A percentile compares a stretch with the other conserved stretches of the same genome.
Evolutionary conservation across 1,140 invertebrate species (phyloP).

Genomic region (Meloidogyne exigua): DNA sequence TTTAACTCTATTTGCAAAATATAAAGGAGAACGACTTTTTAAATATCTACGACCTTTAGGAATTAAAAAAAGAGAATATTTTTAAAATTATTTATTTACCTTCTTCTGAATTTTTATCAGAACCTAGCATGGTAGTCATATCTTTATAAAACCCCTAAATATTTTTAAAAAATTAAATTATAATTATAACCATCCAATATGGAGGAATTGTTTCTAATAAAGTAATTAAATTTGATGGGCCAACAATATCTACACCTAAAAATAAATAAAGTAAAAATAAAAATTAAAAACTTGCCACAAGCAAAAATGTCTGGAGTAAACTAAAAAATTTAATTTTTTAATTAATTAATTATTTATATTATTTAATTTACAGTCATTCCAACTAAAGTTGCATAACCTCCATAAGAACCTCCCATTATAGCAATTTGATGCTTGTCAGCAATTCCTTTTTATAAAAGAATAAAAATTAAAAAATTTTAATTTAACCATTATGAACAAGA

Average conservation of each 20-base stretch:
- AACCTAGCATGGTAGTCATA: slow-evolving; percentile 61
- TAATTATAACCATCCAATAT: slow-evolving; percentile 49
- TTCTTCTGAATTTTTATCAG: slow-evolving; percentile 53
- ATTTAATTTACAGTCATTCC: slow-evolving; percentile 45
- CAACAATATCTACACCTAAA: slow-evolving; percentile 58
- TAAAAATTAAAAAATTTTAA: too few species aligned
- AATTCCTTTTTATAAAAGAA: slow-evolving; percentile 41
- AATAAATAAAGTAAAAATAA: neutral
- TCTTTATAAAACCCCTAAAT: slow-evolving; percentile 57
- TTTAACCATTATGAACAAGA: slow-evolving; percentile 44
- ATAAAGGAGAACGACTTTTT: slow-evolving; percentile 52
- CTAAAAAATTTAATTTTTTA: neutral
- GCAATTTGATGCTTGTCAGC: slow-evolving; percentile 50
- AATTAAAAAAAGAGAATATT: neutral
- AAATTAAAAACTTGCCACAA: slow-evolving; percentile 42
- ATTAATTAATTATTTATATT: neutral
- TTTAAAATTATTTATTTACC: slow-evolving; percentile 12
- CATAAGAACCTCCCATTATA: slow-evolving; percentile 59
- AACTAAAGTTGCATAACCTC: slow-evolving; percentile 63
- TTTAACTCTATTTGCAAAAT: slow-evolving; percentile 49
- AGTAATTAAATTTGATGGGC: slow-evolving; percentile 59
- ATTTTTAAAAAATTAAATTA: neutral
- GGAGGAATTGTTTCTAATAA: slow-evolving; percentile 62
- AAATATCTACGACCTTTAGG: slow-evolving; percentile 36
- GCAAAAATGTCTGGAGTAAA: slow-evolving; percentile 64